Evolutionary conservation across 2,113 vertebrate species (phyloP).

Genomic region (Caranx melampygus): DNA sequence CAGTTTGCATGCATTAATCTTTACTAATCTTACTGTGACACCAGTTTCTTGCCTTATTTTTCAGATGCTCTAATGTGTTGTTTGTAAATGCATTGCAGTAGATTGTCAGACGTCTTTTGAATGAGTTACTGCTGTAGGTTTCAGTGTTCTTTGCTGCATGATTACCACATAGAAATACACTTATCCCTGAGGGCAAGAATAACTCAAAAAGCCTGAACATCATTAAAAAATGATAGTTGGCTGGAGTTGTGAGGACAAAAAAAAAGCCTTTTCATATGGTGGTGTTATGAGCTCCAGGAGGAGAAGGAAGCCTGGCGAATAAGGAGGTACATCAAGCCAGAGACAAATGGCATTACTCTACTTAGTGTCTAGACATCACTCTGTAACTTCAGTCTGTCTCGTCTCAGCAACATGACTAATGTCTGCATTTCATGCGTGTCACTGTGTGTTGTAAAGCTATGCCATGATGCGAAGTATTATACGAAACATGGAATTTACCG

Average conservation of each 20-base stretch:
- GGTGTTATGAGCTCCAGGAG: constrained; percentile 21
- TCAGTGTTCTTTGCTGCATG: neutral
- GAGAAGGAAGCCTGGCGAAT: constrained; percentile 21
- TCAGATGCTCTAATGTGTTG: neutral
- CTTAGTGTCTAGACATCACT: constrained; percentile 26
- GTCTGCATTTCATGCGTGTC: neutral
- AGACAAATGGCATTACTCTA: constrained; percentile 24
- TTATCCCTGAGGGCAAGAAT: constrained; percentile 27
- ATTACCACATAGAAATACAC: neutral
- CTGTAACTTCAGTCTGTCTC: constrained; percentile 14
- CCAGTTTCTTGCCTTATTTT: constrained; percentile 1
- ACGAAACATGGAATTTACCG: neutral
- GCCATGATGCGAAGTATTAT: neutral
- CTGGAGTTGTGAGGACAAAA: constrained; percentile 17
- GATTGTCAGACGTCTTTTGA: neutral
- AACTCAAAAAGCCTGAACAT: constrained; percentile 20
- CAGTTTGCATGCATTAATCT: constrained; percentile 9
- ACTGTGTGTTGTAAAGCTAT: neutral
- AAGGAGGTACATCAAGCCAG: constrained; percentile 9
- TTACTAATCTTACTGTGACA: neutral
- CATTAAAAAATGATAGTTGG: constrained; percentile 39
- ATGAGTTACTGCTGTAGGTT: neutral
- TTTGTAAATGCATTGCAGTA: neutral
- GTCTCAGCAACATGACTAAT: neutral
- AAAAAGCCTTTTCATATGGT: constrained; percentile 19